These are phyloP conservation scores for Coelinius sp. DNA, from an alignment of 2,888 invertebrate species.

Conservation along the genomic window DNA sequence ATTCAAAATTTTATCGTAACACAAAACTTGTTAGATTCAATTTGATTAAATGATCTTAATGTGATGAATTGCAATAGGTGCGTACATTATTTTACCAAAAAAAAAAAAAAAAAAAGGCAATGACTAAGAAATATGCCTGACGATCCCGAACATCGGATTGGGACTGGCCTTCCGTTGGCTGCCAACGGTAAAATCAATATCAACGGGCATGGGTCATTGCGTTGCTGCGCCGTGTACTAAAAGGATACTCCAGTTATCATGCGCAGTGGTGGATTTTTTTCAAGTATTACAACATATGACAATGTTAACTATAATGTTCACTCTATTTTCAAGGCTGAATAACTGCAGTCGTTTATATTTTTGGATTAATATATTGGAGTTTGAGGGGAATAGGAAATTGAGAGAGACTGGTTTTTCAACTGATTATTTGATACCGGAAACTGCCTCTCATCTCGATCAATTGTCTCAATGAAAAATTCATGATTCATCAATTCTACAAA, in stretches of 20 bases:
- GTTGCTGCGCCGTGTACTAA: slow-evolving; percentile 44
- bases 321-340: slow-evolving; percentile 22
- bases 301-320: background rate
- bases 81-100: slow-evolving; percentile 4
- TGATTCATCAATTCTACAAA: background rate
- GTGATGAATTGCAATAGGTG: too few relatives aligned
- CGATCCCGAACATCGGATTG: slow-evolving; percentile 6
- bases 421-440: background rate
- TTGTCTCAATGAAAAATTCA: background rate
- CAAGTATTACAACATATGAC: background rate
- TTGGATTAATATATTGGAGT: background rate
- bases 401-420: too few relatives aligned
- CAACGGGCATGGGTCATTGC: slow-evolving; percentile 49
- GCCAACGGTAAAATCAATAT: slow-evolving; percentile 49
- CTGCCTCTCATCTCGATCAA: background rate
- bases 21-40: too few relatives aligned
- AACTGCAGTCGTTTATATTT: slow-evolving; percentile 1
- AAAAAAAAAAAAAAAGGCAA: background rate
- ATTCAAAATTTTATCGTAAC: too few relatives aligned
- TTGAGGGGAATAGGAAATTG: too few relatives aligned
- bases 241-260: slow-evolving; percentile 19
- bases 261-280: slow-evolving; percentile 18
- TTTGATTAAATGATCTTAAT: too few relatives aligned
- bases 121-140: background rate
- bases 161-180: slow-evolving; percentile 36